Conservation (phyloP, 92 coral and sea anemone genomes). For the Epizoanthus fatuus region DNA sequence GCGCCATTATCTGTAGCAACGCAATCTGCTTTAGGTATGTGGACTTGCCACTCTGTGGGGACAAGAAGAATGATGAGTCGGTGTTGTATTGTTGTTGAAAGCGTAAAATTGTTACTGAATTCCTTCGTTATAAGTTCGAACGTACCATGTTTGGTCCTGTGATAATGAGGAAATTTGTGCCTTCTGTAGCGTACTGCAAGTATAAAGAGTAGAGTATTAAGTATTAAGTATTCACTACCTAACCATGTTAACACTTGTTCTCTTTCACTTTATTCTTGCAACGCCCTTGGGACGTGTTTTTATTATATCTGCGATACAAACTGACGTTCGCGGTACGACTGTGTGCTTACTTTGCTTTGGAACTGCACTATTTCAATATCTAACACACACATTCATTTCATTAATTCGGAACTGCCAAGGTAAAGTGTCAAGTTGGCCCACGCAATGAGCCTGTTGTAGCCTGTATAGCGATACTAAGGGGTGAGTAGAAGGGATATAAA, state of each 20-base stretch:
- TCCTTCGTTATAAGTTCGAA: background rate
- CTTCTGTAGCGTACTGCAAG: constrained; percentile 94
- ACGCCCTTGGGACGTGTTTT: background rate
- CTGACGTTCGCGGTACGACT: background rate
- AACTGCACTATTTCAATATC: too few relatives aligned
- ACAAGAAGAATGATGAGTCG: background rate
- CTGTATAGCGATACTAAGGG: too few relatives aligned
- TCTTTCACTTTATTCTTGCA: background rate
- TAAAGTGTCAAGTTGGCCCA: too few relatives aligned
- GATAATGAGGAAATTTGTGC: constrained; percentile 86
- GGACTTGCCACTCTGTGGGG: constrained; percentile 93
- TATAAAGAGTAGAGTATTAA: background rate
- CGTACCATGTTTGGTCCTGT: constrained; percentile 99
- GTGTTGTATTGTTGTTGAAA: too few relatives aligned
- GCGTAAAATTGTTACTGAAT: background rate
- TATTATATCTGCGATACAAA: background rate
- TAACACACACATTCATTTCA: too few relatives aligned
- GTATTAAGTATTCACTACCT: background rate
- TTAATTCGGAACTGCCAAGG: too few relatives aligned
- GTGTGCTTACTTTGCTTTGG: background rate
- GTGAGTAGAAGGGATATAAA: too few relatives aligned
- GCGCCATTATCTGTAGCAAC: constrained; percentile 97
- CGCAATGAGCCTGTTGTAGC: too few relatives aligned
- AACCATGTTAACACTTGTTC: background rate
- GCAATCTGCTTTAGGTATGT: constrained; percentile 96